Evolutionary conservation across 37 sponge, comb jelly and placozoan species (phyloP).

Genomic region (Aplysina aerophoba): DNA sequence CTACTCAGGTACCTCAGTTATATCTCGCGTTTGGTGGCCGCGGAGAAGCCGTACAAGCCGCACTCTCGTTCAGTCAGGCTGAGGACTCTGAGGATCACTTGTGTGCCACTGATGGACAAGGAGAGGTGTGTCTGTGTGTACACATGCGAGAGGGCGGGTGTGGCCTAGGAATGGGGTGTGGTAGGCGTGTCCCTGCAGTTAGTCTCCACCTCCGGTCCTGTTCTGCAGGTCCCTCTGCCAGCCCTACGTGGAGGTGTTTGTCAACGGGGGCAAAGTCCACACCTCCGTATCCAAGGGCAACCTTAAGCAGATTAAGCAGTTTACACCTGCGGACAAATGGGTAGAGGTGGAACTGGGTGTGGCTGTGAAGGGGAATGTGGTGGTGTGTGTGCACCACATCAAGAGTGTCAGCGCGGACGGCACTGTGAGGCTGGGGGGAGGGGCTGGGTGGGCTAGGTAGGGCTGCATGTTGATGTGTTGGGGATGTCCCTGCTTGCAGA

Average conservation of each 20-base stretch:
- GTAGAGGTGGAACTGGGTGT: neutral
- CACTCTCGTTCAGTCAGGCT: slow-evolving; percentile 55
- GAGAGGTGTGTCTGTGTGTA: slow-evolving; percentile 53
- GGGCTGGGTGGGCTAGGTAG: neutral
- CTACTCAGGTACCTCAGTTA: neutral
- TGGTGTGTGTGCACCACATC: slow-evolving; percentile 15
- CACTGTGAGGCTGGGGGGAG: neutral
- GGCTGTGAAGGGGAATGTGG: slow-evolving; percentile 16
- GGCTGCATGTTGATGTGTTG: neutral
- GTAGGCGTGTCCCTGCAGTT: neutral
- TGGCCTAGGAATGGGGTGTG: neutral
- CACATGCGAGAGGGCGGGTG: neutral
- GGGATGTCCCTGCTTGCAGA: slow-evolving; percentile 39
- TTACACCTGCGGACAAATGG: neutral
- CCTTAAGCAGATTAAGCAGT: slow-evolving; percentile 52
- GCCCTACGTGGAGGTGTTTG: slow-evolving; percentile 80
- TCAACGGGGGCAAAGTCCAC: slow-evolving; percentile 61
- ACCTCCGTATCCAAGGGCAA: slow-evolving; percentile 65
- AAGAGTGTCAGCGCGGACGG: slow-evolving; percentile 12
- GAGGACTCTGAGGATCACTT: slow-evolving; percentile 45
- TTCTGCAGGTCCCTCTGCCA: slow-evolving; percentile 70
- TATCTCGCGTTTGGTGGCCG: neutral
- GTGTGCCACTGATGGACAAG: slow-evolving; percentile 76
- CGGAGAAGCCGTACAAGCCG: slow-evolving; percentile 74
- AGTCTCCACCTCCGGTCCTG: neutral